A percentile compares a stretch with the other conserved stretches of the same genome.
Conservation (phyloP, 1,140 invertebrate species). For the Nebria ingens region DNA sequence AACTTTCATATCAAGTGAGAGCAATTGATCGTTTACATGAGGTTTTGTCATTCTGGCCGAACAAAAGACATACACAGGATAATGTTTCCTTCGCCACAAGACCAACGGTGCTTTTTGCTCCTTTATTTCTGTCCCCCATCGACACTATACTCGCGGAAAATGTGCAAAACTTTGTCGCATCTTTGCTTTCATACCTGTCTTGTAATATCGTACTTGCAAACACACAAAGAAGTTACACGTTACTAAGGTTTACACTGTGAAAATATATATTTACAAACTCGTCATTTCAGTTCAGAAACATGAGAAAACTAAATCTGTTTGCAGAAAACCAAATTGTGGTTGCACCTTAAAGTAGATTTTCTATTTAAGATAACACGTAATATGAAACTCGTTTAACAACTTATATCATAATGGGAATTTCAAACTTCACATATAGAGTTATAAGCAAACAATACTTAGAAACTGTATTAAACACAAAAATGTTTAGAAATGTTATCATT, state of each 20-base stretch:
- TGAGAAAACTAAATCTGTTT: no score
- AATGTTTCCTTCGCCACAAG: not conserved
- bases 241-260: not conserved
- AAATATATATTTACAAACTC: not conserved
- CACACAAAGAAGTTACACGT: not conserved
- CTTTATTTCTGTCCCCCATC: not conserved
- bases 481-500: no score
- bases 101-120: not conserved
- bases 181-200: not conserved
- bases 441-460: no score
- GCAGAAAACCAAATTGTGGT: no score
- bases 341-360: no score
- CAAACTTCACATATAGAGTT: no score
- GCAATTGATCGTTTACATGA: not conserved
- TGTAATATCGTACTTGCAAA: not conserved
- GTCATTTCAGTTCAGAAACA: no score
- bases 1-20: not conserved
- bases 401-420: no score
- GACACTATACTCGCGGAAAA: not conserved
- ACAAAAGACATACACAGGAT: not conserved
- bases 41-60: not conserved
- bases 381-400: no score
- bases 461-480: no score
- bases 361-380: no score
- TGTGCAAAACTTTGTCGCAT: not conserved